Conservation (phyloP, 2,113 vertebrate genomes). For the Tachysurus vachellii region DNA sequence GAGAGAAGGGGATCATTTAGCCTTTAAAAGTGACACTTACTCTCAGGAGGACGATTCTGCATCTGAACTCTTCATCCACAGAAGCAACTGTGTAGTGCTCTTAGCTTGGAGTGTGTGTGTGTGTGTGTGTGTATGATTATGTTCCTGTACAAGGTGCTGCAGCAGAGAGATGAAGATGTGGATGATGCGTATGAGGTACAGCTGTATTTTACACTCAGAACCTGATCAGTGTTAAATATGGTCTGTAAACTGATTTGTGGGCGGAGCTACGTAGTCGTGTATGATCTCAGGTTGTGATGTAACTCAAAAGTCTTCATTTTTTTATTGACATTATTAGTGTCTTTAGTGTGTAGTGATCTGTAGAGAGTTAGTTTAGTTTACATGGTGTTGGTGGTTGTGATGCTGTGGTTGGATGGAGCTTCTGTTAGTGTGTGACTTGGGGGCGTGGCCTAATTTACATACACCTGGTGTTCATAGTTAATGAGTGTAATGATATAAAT, state of each 20-base stretch:
- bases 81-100: not conserved
- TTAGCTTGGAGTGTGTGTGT: slow-evolving; percentile 13
- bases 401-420: not conserved
- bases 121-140: slow-evolving; percentile 60
- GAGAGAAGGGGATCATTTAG: not conserved
- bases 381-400: not conserved
- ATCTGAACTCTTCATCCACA: not conserved
- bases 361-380: not conserved
- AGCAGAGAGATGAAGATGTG: slow-evolving; percentile 72
- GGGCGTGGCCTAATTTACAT: not conserved
- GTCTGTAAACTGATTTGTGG: not conserved
- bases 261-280: not conserved
- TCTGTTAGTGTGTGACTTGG: not conserved
- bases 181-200: slow-evolving; percentile 68
- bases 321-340: not conserved
- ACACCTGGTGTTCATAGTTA: not conserved
- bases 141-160: slow-evolving; percentile 78
- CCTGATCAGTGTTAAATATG: no score
- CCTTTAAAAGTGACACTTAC: not conserved
- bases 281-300: not conserved
- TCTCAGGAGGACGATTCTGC: slow-evolving; percentile 2
- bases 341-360: not conserved
- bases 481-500: no score
- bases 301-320: not conserved
- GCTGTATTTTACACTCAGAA: not conserved